Evolutionary conservation across 1,140 invertebrate species (phyloP).

Genomic region (Euschistus heros): DNA sequence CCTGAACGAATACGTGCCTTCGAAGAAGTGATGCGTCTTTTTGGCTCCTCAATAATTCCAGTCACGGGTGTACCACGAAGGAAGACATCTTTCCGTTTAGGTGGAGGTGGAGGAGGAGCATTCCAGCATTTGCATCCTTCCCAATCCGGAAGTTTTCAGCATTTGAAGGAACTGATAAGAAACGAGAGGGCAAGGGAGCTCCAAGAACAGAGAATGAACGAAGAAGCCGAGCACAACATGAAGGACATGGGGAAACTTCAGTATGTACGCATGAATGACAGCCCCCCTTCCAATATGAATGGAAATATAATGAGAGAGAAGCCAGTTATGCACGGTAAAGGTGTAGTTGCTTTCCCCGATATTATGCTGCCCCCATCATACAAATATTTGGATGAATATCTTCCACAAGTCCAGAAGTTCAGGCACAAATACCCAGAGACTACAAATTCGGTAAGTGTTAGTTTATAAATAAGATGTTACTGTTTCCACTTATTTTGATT

Average conservation of each 20-base stretch:
- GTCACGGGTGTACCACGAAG: background rate
- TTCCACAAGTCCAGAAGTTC: constrained; percentile 12
- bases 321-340: background rate
- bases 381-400: constrained; percentile 22
- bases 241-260: constrained; percentile 38
- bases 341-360: constrained; percentile 23
- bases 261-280: constrained; percentile 7
- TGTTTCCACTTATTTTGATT: too few species aligned
- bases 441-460: constrained; percentile 12
- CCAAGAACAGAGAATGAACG: constrained; percentile 46
- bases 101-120: background rate
- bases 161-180: constrained; percentile 41
- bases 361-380: constrained; percentile 17
- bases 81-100: background rate
- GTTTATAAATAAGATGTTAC: background rate
- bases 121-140: constrained; percentile 27
- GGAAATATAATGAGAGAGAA: background rate
- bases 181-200: constrained; percentile 55
- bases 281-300: background rate
- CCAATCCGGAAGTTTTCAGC: constrained; percentile 51
- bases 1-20: constrained; percentile 34
- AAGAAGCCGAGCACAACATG: constrained; percentile 44
- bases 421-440: constrained; percentile 16
- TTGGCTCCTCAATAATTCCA: background rate
- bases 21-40: constrained; percentile 34